phyloP scores from a whole-genome alignment of 2,888 invertebrate species.

The Rutpela maculata region DNA sequence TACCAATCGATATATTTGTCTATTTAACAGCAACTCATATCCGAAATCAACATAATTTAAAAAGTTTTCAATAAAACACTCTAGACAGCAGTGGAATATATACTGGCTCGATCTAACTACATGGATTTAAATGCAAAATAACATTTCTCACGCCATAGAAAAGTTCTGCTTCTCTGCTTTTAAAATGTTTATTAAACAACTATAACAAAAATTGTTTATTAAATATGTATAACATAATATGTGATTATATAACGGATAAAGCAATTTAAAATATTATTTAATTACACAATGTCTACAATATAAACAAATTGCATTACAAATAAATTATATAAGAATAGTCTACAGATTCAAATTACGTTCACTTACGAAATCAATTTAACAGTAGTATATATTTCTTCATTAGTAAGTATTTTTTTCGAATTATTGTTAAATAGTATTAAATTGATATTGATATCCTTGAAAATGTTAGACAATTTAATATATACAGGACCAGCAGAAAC shows the following conservation, averaged over 20 bases:
- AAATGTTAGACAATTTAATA: neutral
- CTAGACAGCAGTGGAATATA: too few relatives aligned
- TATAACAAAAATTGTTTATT: neutral
- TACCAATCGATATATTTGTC: too few relatives aligned
- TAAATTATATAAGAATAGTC: neutral
- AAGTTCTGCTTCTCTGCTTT: neutral
- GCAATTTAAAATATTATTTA: neutral
- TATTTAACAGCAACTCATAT: too few relatives aligned
- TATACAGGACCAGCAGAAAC: neutral
- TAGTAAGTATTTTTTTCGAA: neutral
- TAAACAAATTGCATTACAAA: neutral
- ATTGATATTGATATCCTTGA: conserved; percentile 1
- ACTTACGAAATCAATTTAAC: neutral
- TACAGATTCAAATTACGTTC: conserved; percentile 2
- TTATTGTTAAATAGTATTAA: neutral
- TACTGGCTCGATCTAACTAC: too few relatives aligned
- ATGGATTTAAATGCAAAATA: too few relatives aligned
- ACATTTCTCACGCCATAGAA: too few relatives aligned
- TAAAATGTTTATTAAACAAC: neutral
- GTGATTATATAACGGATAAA: neutral
- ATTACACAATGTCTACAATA: neutral
- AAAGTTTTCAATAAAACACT: too few relatives aligned
- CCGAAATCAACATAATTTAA: too few relatives aligned
- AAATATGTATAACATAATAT: neutral
- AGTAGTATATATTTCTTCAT: neutral